These are phyloP conservation scores for Cichladusa arquata DNA, from an alignment of 2,113 vertebrate species.

Conservation along the genomic window DNA sequence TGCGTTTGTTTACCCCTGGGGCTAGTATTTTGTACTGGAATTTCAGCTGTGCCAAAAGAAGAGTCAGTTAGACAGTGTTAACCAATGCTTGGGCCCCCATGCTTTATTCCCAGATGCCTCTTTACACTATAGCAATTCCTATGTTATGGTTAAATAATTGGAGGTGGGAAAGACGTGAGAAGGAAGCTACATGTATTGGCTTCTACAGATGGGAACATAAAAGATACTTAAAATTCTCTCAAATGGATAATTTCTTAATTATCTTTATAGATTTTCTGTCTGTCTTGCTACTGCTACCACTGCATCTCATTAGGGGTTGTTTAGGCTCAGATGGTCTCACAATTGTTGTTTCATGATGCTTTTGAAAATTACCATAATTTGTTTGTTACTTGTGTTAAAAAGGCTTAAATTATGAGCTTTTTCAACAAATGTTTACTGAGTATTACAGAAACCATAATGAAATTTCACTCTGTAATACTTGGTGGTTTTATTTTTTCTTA, in stretches of 20 bases:
- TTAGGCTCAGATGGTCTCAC: slow-evolving; percentile 38
- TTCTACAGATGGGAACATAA: not conserved
- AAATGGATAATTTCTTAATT: slow-evolving; percentile 66
- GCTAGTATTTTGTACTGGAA: slow-evolving; percentile 46
- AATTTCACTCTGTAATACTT: not conserved
- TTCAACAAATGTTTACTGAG: slow-evolving; percentile 13
- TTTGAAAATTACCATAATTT: slow-evolving; percentile 66
- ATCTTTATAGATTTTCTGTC: slow-evolving; percentile 64
- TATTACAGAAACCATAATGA: slow-evolving; percentile 15
- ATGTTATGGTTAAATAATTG: slow-evolving; percentile 22
- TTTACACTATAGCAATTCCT: not conserved
- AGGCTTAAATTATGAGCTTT: slow-evolving; percentile 31
- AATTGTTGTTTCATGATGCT: slow-evolving; percentile 40
- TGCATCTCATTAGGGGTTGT: slow-evolving; percentile 58
- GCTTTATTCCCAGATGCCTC: slow-evolving; percentile 30
- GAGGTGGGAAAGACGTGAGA: not conserved
- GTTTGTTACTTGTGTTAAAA: slow-evolving; percentile 43
- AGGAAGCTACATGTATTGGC: not conserved
- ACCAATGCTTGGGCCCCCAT: not conserved
- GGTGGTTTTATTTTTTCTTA: not conserved
- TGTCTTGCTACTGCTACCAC: slow-evolving; percentile 29
- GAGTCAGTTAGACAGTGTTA: slow-evolving; percentile 31
- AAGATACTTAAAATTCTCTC: slow-evolving; percentile 38
- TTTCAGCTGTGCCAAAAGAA: slow-evolving; percentile 50
- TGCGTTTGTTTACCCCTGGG: slow-evolving; percentile 59